Percentiles rank a stretch among this genome's conserved stretches.
Conservation (phyloP, 2,797 vertebrate genomes). For the Phoeniculus purpureus region DNA sequence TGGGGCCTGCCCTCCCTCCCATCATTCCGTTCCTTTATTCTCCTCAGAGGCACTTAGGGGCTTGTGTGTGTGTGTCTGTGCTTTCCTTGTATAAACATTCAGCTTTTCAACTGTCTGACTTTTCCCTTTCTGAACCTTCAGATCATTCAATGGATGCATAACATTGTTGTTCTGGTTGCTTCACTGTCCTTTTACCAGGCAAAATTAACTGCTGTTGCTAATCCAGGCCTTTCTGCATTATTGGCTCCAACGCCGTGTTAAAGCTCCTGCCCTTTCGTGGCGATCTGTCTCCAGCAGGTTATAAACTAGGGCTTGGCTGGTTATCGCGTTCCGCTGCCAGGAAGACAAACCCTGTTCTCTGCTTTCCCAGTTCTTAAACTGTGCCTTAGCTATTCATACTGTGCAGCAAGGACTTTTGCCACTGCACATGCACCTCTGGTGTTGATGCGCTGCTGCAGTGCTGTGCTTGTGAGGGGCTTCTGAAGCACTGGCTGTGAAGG, state of each 20-base stretch:
- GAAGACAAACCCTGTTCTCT: background rate
- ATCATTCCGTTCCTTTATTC: background rate
- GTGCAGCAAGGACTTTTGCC: background rate
- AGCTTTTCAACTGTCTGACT: background rate
- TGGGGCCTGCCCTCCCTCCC: background rate
- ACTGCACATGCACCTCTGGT: background rate
- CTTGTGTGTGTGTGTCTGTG: rapidly evolving
- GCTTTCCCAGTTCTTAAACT: background rate
- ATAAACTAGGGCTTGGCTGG: background rate
- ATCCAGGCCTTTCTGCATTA: background rate
- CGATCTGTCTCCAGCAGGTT: background rate
- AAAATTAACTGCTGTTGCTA: background rate
- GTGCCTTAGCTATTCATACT: background rate
- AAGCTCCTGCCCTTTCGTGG: background rate
- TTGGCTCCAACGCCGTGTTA: background rate
- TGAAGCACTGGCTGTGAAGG: background rate
- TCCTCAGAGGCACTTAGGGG: background rate
- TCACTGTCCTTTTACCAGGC: background rate
- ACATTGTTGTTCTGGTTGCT: background rate
- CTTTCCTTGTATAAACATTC: no score
- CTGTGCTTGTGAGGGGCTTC: background rate
- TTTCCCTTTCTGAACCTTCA: background rate
- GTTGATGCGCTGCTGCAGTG: rapidly evolving
- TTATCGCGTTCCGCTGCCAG: background rate
- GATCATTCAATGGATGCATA: rapidly evolving